A percentile compares a stretch with the other conserved stretches of the same genome.
phyloP scores from a whole-genome alignment of 1,140 invertebrate genomes.

The Drosophila albomicans region DNA sequence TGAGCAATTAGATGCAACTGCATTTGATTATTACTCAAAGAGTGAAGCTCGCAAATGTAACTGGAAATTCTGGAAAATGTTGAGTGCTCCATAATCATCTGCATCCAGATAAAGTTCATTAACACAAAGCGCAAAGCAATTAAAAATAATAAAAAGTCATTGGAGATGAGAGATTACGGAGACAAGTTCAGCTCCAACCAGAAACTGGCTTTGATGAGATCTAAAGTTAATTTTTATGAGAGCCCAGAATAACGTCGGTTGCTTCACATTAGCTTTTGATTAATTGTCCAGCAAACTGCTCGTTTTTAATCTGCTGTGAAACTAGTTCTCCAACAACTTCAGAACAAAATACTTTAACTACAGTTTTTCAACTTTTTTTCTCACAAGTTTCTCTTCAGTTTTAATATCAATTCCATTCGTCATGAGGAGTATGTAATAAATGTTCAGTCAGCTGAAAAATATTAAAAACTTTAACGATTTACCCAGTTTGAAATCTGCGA shows the following conservation, averaged over 20 bases:
- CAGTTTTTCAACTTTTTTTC: neutral
- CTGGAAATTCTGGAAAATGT: slow-evolving; percentile 4
- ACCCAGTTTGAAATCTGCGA: neutral
- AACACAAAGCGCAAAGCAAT: slow-evolving; percentile 38
- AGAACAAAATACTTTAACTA: neutral
- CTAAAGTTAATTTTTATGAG: slow-evolving; percentile 20
- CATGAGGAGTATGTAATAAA: neutral
- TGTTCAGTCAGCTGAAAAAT: neutral
- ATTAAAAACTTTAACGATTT: neutral
- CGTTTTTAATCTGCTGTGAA: slow-evolving; percentile 16
- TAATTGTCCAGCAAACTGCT: slow-evolving; percentile 2
- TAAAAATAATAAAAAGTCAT: slow-evolving; percentile 39
- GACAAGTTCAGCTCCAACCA: neutral
- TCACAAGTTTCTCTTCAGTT: neutral
- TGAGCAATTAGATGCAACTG: slow-evolving; percentile 16
- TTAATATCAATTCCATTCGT: neutral
- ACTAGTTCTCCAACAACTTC: slow-evolving; percentile 16
- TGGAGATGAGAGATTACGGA: slow-evolving; percentile 14
- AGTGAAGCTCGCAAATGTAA: neutral
- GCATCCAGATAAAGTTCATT: slow-evolving; percentile 38
- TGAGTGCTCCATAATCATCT: slow-evolving; percentile 1
- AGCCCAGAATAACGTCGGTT: slow-evolving; percentile 6
- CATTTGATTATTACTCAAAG: slow-evolving; percentile 33
- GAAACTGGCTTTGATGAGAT: slow-evolving; percentile 25
- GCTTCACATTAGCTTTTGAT: slow-evolving; percentile 22